These are phyloP conservation scores for Lasioglossum oenotherae DNA, from an alignment of 2,888 invertebrate genomes.

Conservation along the genomic window DNA sequence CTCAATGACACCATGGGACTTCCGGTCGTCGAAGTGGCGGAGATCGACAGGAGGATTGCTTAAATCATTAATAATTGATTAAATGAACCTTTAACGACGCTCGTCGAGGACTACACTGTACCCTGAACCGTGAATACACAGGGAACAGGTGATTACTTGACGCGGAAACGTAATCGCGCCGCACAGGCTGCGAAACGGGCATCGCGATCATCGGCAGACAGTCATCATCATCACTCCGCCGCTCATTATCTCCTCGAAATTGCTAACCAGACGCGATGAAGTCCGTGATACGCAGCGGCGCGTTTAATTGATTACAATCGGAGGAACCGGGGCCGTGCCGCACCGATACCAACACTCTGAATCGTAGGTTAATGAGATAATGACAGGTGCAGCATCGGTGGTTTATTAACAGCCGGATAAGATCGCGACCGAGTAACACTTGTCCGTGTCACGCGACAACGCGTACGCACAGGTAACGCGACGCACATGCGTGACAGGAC, in stretches of 20 bases:
- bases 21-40: not conserved
- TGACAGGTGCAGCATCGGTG: slow-evolving; percentile 76
- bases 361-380: slow-evolving; percentile 74
- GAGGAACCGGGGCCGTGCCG: slow-evolving; percentile 18
- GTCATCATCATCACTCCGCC: not conserved
- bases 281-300: slow-evolving; percentile 20
- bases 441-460: slow-evolving; percentile 70
- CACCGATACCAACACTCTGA: slow-evolving; percentile 30
- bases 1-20: not conserved
- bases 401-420: slow-evolving; percentile 72
- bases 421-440: slow-evolving; percentile 62
- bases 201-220: not conserved
- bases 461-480: slow-evolving; percentile 50
- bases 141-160: not conserved
- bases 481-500: slow-evolving; percentile 37
- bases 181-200: not conserved
- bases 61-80: slow-evolving; percentile 6
- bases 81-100: not conserved
- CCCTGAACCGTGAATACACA: not conserved
- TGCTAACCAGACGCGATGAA: slow-evolving; percentile 25
- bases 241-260: slow-evolving; percentile 32
- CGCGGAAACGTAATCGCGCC: slow-evolving; percentile 10
- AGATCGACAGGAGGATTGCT: not conserved
- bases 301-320: slow-evolving; percentile 61
- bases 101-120: not conserved